These are phyloP conservation scores for Penaeus chinensis DNA, from an alignment of 1,140 invertebrate genomes.

Conservation along the genomic window DNA sequence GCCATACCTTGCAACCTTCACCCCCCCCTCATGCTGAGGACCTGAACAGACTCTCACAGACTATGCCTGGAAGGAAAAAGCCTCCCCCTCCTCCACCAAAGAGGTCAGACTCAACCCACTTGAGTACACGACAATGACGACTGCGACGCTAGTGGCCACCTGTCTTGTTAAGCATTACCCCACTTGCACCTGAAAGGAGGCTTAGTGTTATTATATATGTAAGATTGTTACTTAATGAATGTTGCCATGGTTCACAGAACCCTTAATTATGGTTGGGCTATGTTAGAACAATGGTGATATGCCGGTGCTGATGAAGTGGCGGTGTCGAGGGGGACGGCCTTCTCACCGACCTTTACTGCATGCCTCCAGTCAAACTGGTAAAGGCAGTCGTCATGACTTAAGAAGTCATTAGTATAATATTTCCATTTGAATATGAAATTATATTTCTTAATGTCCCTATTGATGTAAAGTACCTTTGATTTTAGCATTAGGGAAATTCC, in stretches of 20 bases:
- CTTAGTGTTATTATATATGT: slow-evolving; percentile 52
- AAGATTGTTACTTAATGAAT: slow-evolving; percentile 50
- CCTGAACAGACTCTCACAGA: slow-evolving; percentile 41
- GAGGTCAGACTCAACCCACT: slow-evolving; percentile 81
- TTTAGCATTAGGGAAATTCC: slow-evolving; percentile 32
- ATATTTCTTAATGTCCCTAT: slow-evolving; percentile 59
- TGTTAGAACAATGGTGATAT: slow-evolving; percentile 14
- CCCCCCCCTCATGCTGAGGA: slow-evolving; percentile 45
- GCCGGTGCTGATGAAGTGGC: slow-evolving; percentile 14
- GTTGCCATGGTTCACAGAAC: slow-evolving; percentile 26
- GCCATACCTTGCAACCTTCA: slow-evolving; percentile 46
- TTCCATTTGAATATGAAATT: slow-evolving; percentile 58
- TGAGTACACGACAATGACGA: slow-evolving; percentile 64
- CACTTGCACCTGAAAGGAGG: slow-evolving; percentile 46
- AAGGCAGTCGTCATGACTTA: slow-evolving; percentile 36
- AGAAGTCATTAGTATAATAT: slow-evolving; percentile 49
- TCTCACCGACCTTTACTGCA: slow-evolving; percentile 4
- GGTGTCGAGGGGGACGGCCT: slow-evolving; percentile 1
- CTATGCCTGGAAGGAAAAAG: slow-evolving; percentile 51
- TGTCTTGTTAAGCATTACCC: slow-evolving; percentile 50
- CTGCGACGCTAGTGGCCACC: slow-evolving; percentile 43
- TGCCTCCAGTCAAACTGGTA: slow-evolving; percentile 49
- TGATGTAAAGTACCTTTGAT: slow-evolving; percentile 49
- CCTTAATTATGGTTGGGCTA: slow-evolving; percentile 10
- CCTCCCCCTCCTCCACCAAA: slow-evolving; percentile 81